Base-by-base conservation (phyloP, 2,888 invertebrate species). In the Epistrophella euchroma region DNA sequence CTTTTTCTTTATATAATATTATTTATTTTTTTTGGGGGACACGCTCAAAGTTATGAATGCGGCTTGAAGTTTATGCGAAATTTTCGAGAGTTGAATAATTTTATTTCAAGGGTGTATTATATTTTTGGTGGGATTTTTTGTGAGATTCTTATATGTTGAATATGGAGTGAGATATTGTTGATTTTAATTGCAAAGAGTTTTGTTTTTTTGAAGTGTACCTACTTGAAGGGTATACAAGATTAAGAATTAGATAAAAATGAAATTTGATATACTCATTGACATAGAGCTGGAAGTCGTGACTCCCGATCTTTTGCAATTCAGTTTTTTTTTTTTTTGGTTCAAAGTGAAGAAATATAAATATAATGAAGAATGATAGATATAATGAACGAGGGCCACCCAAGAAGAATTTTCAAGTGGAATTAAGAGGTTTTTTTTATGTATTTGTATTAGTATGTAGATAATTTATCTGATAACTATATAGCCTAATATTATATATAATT, bases 41-140 rank as follows among this genome's bases (percentile, higher is more conserved):
- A 32, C 60, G 70, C 56, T 60, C 66, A 28, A 35, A 60, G 72
- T 35, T 75, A 75, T 84, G 75, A 71, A 60, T 73, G n/a, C n/a
- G 72, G 58, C 60, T 72, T 80, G 45, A 76, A 76, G 72, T 76
- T 85, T 80, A 76, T 79, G 70, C 17, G 74, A 84, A 56, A 75
- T 75, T 43, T 80, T 80, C 58, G 84, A 75, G 84, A 76, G 56
- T 7, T 58, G 79, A 75, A 79, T 71, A 84, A 71, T 56, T 81
- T 81, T 62, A 17, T 75, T 40, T 35, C n/a, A 17, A 73, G 55
- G 47, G 68, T 37, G 50, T 43, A 13, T 68, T 47, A 47, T 66
- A 45, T 66, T 66, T 75, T 66, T 55, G 52, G 43, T 43, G 4
- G 6, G 37, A 43, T 55, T 22, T 52, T 45, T 37, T 37, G 11